phyloP scores from a whole-genome alignment of 2,113 vertebrate genomes.

The Carettochelys insculpta region DNA sequence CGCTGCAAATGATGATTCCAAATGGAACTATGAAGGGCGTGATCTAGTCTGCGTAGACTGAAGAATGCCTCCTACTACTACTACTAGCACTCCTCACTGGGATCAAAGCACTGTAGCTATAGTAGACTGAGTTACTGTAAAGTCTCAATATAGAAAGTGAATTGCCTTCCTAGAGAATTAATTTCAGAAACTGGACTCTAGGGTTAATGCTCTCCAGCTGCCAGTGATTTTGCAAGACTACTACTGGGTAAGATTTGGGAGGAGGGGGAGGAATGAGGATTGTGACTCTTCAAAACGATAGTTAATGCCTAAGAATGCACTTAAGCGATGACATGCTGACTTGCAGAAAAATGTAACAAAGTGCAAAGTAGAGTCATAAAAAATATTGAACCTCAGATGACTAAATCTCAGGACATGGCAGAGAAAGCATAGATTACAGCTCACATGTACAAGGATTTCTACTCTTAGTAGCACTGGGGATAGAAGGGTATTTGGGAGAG shows the following conservation, averaged over 20 bases:
- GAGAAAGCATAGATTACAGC: background rate
- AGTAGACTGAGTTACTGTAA: slow-evolving; percentile 14
- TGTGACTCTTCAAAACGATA: slow-evolving; percentile 58
- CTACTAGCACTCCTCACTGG: no score
- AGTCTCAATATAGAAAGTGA: slow-evolving; percentile 22
- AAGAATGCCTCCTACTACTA: no score
- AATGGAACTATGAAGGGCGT: no score
- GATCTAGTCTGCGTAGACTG: no score
- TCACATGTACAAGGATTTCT: slow-evolving; percentile 6
- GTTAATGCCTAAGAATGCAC: slow-evolving; percentile 64
- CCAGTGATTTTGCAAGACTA: slow-evolving; percentile 37
- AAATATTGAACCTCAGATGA: slow-evolving; percentile 32
- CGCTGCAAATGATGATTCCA: no score
- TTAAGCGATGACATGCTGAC: slow-evolving; percentile 64
- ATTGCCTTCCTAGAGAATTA: slow-evolving; percentile 48
- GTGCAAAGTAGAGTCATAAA: slow-evolving; percentile 43
- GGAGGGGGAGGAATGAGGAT: slow-evolving; percentile 29
- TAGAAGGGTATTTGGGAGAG: background rate
- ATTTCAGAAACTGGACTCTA: slow-evolving; percentile 55
- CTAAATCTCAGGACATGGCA: slow-evolving; percentile 9
- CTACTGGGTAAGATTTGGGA: slow-evolving; percentile 34
- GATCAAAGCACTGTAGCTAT: slow-evolving; percentile 1
- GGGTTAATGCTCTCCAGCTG: slow-evolving; percentile 43
- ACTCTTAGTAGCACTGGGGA: background rate
- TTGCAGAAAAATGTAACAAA: slow-evolving; percentile 63